Evolutionary conservation across 2,888 invertebrate species (phyloP).

Genomic region (Synanthedon andrenaeformis): DNA sequence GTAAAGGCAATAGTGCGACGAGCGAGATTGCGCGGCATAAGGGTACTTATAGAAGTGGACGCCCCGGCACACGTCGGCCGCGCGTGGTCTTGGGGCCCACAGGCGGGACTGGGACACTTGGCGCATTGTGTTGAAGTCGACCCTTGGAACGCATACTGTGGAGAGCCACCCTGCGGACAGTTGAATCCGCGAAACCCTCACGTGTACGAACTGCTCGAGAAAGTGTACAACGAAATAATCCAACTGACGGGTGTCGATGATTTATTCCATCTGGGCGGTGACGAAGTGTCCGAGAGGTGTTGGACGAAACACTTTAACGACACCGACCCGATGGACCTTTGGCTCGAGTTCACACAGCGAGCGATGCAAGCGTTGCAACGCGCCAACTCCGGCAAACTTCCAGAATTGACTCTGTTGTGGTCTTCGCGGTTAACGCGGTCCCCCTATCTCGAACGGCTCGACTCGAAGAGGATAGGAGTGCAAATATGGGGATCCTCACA

Average conservation of each 20-base stretch:
- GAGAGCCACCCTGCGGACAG: conserved; percentile 90
- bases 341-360: conserved; percentile 82
- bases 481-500: conserved; percentile 87
- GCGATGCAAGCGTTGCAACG: conserved; percentile 71
- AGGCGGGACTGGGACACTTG: conserved; percentile 80
- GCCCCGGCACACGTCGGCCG: conserved; percentile 91
- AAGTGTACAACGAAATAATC: conserved; percentile 80
- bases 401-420: conserved; percentile 76
- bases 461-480: conserved; percentile 72
- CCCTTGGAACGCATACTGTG: conserved; percentile 84
- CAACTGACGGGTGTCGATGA: conserved; percentile 81
- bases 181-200: conserved; percentile 85
- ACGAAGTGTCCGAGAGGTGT: conserved; percentile 85
- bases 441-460: conserved; percentile 74
- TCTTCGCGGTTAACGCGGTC: conserved; percentile 81
- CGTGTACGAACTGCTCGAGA: conserved; percentile 78
- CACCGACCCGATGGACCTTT: conserved; percentile 80
- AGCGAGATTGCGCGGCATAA: conserved; percentile 84
- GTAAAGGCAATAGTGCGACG: conserved; percentile 80
- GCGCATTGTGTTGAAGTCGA: conserved; percentile 85
- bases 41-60: conserved; percentile 90
- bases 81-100: conserved; percentile 87
- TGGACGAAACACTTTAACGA: conserved; percentile 82
- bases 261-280: conserved; percentile 86
- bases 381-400: conserved; percentile 72